Evolutionary conservation across 1,140 invertebrate species (phyloP).

Genomic region (Drosophila cardini): DNA sequence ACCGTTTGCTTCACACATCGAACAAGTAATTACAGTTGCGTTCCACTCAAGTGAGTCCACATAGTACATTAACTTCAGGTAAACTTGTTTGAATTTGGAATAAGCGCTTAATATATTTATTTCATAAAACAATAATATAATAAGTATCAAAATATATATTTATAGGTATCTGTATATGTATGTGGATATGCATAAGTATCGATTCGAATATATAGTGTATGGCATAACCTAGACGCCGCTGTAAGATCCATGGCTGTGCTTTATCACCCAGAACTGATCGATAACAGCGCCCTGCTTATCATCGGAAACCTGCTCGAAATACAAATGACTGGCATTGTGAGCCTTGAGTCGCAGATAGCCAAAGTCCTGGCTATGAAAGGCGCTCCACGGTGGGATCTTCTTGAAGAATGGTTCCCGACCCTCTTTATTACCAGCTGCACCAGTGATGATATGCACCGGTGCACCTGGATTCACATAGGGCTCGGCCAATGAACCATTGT

Average conservation of each 20-base stretch:
- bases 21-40: no score
- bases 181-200: slow-evolving; percentile 90
- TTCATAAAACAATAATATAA: background rate
- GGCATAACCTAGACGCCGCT: slow-evolving; percentile 7
- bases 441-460: slow-evolving; percentile 96
- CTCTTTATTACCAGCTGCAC: slow-evolving; percentile 94
- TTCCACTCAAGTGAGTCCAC: no score
- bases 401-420: slow-evolving; percentile 85
- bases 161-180: background rate
- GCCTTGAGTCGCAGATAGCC: slow-evolving; percentile 95
- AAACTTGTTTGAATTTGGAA: background rate
- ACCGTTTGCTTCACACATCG: no score
- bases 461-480: slow-evolving; percentile 95
- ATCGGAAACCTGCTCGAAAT: slow-evolving; percentile 96
- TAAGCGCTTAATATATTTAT: slow-evolving; percentile 6
- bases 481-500: slow-evolving; percentile 91
- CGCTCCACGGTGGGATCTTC: slow-evolving; percentile 74
- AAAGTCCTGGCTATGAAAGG: slow-evolving; percentile 88
- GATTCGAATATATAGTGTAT: background rate
- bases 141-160: background rate
- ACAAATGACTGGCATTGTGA: slow-evolving; percentile 94
- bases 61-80: no score
- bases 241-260: slow-evolving; percentile 86
- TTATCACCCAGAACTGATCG: slow-evolving; percentile 91
- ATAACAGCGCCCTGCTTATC: slow-evolving; percentile 90